These are phyloP conservation scores for Phyllostomus discolor DNA, from an alignment of 2,113 vertebrate species.

Conservation along the genomic window DNA sequence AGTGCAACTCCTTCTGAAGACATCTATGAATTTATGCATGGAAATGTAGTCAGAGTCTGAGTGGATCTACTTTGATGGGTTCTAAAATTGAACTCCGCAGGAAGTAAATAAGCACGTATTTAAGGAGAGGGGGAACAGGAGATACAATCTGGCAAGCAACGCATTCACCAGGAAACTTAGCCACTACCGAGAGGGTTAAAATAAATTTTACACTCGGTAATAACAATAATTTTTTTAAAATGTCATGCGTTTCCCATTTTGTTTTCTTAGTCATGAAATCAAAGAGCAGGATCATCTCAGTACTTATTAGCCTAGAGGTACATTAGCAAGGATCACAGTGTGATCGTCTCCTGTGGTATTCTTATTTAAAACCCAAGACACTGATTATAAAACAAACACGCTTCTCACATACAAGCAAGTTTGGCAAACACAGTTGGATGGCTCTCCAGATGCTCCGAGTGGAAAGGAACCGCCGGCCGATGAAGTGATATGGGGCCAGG, in stretches of 20 bases:
- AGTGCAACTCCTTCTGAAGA: constrained; percentile 75
- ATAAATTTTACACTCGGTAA: constrained; percentile 44
- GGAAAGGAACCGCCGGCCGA: not conserved
- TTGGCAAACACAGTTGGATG: constrained; percentile 49
- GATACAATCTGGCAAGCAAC: constrained; percentile 55
- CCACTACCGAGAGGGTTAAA: constrained; percentile 63
- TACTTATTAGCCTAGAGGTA: constrained; percentile 62
- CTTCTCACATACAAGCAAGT: constrained; percentile 56
- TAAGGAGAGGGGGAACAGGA: constrained; percentile 66
- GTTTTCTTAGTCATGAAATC: constrained; percentile 67
- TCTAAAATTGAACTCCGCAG: constrained; percentile 78
- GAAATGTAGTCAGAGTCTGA: constrained; percentile 76
- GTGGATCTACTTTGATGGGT: constrained; percentile 75
- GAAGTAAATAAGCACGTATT: constrained; percentile 80
- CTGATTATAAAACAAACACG: constrained; percentile 57
- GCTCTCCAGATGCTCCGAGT: constrained; percentile 29
- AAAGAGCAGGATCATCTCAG: constrained; percentile 53
- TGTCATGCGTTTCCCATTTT: constrained; percentile 59
- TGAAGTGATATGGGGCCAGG: not conserved
- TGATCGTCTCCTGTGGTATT: constrained; percentile 37
- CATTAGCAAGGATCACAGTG: constrained; percentile 45
- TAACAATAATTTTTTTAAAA: constrained; percentile 60
- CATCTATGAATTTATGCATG: constrained; percentile 75
- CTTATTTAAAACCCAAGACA: constrained; percentile 65
- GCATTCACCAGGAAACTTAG: not conserved